A percentile compares a stretch with the other conserved stretches of the same genome.
phyloP scores from a whole-genome alignment of 2,113 vertebrate species.

The Marmota monax region DNA sequence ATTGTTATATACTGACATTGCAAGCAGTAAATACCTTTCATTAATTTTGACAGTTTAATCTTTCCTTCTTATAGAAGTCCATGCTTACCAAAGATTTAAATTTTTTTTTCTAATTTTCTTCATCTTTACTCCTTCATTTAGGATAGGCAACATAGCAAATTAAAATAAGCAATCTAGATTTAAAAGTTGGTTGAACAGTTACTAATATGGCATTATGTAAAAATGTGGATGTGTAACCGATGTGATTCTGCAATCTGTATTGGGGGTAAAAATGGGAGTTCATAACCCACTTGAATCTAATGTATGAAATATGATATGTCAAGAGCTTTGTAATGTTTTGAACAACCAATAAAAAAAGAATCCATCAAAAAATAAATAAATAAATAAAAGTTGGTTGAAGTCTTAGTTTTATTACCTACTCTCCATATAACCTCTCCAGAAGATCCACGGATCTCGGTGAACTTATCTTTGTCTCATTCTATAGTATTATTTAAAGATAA shows the following conservation, averaged over 20 bases:
- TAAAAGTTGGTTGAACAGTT: background rate
- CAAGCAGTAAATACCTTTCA: background rate
- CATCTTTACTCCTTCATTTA: background rate
- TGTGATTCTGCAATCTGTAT: too few species aligned
- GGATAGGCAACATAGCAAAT: background rate
- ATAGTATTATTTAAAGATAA: too few species aligned
- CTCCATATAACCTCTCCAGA: background rate
- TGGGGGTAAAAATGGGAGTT: too few species aligned
- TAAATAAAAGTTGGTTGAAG: background rate
- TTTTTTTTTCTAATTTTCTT: background rate
- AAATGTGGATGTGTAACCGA: too few species aligned
- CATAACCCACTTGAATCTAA: too few species aligned
- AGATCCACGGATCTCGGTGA: background rate
- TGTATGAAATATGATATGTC: too few species aligned
- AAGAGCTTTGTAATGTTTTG: too few species aligned
- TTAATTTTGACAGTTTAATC: background rate
- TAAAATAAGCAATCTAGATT: constrained; percentile 27
- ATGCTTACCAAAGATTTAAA: background rate
- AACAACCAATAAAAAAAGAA: too few species aligned
- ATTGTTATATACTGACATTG: background rate
- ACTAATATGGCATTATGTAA: too few species aligned
- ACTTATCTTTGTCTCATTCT: background rate
- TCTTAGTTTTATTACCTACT: background rate
- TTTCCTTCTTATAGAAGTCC: background rate
- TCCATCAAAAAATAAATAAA: too few species aligned